Conservation (phyloP, 2,797 vertebrate species). For the Urocyon cinereoargenteus region DNA sequence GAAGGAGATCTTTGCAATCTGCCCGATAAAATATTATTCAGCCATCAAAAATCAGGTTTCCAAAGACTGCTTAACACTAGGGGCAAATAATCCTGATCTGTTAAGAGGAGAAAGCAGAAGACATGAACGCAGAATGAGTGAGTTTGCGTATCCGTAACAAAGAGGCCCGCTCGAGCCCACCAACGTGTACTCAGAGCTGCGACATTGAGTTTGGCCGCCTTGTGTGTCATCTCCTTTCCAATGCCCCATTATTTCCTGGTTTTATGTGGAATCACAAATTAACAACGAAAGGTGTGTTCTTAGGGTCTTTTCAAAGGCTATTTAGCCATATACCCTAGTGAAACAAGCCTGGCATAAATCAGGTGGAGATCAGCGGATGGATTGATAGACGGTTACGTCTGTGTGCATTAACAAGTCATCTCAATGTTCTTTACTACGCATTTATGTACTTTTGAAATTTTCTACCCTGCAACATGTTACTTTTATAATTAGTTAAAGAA, state of each 20-base stretch:
- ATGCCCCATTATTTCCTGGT: background rate
- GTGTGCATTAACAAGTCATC: background rate
- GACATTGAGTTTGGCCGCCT: accelerated
- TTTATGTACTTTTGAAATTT: background rate
- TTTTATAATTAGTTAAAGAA: background rate
- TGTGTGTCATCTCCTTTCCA: background rate
- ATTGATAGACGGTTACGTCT: accelerated
- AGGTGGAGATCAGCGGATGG: accelerated
- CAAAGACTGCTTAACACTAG: background rate
- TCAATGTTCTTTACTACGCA: background rate
- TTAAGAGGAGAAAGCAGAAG: background rate
- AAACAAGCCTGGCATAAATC: background rate
- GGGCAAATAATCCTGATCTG: background rate
- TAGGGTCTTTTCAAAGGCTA: background rate
- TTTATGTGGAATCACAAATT: background rate
- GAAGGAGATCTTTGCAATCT: accelerated
- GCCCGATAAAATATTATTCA: background rate
- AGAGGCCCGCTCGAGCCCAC: accelerated
- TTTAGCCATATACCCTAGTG: background rate
- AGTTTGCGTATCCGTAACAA: accelerated
- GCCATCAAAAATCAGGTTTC: background rate
- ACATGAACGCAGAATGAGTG: background rate
- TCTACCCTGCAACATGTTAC: background rate
- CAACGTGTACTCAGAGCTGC: accelerated
- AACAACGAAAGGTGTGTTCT: background rate